These are phyloP conservation scores for Cabera pusaria DNA, from an alignment of 2,888 invertebrate genomes.

Conservation along the genomic window DNA sequence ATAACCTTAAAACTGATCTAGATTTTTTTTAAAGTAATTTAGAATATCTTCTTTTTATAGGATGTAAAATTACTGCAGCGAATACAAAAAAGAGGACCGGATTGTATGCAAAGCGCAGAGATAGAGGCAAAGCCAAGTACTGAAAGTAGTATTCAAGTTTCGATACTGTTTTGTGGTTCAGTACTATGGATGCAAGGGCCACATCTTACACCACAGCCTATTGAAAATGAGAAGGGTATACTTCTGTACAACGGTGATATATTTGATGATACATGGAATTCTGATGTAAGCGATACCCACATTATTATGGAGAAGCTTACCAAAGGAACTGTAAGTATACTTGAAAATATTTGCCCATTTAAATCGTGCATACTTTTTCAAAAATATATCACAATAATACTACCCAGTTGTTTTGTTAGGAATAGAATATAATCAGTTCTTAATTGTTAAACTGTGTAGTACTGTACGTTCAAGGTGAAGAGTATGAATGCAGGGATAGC, in stretches of 20 bases:
- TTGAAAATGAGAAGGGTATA: slow-evolving; percentile 82
- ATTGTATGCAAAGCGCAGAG: slow-evolving; percentile 51
- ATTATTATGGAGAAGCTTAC: slow-evolving; percentile 67
- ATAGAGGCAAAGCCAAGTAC: slow-evolving; percentile 41
- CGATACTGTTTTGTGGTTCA: slow-evolving; percentile 71
- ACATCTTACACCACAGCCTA: slow-evolving; percentile 86
- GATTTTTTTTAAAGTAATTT: no score
- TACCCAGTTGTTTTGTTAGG: no score
- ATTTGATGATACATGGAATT: slow-evolving; percentile 80
- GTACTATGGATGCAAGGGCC: slow-evolving; percentile 95
- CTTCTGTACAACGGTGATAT: slow-evolving; percentile 96
- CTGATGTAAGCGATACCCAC: slow-evolving; percentile 76
- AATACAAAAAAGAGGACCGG: slow-evolving; percentile 84
- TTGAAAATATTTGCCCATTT: no score
- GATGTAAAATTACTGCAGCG: slow-evolving; percentile 59
- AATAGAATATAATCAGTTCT: no score
- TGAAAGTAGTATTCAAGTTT: slow-evolving; percentile 34
- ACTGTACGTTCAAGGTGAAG: no score
- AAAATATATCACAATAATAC: no score
- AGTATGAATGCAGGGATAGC: no score
- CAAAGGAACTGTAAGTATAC: slow-evolving; percentile 35
- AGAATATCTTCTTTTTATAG: slow-evolving; percentile 44
- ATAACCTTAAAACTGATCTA: no score
- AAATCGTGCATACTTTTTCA: no score
- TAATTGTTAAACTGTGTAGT: no score